Percentiles rank a stretch among this genome's conserved stretches.
Conservation (phyloP, 2,797 vertebrate species). For the Heliangelus exortis region DNA sequence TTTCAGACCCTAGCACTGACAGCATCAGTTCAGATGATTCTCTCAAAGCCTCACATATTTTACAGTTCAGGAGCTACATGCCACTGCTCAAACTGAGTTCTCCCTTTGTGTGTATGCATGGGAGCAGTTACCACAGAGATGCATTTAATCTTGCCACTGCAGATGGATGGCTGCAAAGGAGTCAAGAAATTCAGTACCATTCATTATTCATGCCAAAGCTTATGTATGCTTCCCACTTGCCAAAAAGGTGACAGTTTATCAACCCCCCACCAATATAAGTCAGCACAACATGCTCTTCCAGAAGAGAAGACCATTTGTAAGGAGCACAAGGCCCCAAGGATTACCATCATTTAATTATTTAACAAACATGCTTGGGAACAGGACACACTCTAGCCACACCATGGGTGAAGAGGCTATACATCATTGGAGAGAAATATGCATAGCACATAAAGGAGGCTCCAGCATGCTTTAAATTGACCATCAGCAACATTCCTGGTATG, state of each 20-base stretch:
- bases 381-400: background rate
- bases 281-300: background rate
- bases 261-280: background rate
- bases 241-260: background rate
- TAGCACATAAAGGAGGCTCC: background rate
- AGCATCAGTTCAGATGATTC: background rate
- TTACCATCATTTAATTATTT: background rate
- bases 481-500: background rate
- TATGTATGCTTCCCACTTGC: background rate
- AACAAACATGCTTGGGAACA: background rate
- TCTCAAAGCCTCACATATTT: background rate
- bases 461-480: background rate
- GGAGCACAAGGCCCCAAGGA: background rate
- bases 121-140: background rate
- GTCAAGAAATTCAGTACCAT: background rate
- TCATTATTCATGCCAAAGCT: background rate
- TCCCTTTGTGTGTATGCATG: background rate
- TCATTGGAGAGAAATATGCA: background rate
- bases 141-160: background rate
- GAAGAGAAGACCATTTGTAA: background rate
- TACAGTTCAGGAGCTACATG: background rate
- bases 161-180: background rate
- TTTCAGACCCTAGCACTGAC: background rate
- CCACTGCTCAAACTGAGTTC: background rate
- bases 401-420: background rate